Conservation (phyloP, 2,113 vertebrate genomes). For the Trichomycterus rosablanca region DNA sequence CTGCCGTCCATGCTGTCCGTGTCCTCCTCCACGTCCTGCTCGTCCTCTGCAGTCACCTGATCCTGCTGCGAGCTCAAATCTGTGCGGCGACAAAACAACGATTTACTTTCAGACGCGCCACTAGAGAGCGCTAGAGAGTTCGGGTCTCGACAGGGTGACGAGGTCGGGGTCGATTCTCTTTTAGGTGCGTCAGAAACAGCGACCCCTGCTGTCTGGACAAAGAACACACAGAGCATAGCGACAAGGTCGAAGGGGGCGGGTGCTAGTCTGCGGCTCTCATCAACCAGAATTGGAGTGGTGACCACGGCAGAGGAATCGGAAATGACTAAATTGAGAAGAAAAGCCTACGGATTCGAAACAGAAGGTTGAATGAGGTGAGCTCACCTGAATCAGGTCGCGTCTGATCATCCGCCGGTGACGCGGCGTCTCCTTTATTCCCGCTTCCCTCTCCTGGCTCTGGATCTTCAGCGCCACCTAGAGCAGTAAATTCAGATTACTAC, state of each 20-base stretch:
- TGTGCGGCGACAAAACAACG: background rate
- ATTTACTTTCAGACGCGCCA: background rate
- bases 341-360: too few relatives aligned
- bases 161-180: too few relatives aligned
- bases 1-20: constrained; percentile 95
- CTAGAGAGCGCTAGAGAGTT: too few relatives aligned
- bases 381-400: constrained; percentile 49
- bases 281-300: too few relatives aligned
- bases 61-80: constrained; percentile 34
- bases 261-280: too few relatives aligned
- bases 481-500: background rate
- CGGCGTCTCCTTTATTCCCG: constrained; percentile 45
- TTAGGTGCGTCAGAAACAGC: too few relatives aligned
- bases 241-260: too few relatives aligned
- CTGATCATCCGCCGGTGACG: constrained; percentile 52
- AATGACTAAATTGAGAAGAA: too few relatives aligned
- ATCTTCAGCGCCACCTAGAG: constrained; percentile 60
- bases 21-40: constrained; percentile 88
- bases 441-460: constrained; percentile 55
- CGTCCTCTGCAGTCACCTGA: constrained; percentile 36
- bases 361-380: constrained; percentile 24
- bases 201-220: too few relatives aligned
- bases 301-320: too few relatives aligned
- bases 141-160: too few relatives aligned
- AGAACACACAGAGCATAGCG: too few relatives aligned